Percentiles rank a stretch among this genome's conserved stretches.
Evolutionary conservation across 1,140 invertebrate genomes (phyloP).

Genomic region (Drosophila quadrilineata): DNA sequence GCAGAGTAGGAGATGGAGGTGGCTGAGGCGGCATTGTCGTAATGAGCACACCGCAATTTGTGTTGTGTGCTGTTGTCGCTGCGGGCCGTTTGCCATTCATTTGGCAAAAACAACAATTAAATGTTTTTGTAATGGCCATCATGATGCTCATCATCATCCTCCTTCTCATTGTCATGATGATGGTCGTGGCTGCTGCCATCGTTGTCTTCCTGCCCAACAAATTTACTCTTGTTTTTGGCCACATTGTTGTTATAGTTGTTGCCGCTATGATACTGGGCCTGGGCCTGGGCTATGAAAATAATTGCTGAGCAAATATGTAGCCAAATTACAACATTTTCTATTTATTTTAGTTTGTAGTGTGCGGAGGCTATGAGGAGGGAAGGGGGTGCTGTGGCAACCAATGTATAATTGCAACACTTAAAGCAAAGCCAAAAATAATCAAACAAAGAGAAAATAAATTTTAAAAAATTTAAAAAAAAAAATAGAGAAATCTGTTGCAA

Average conservation of each 20-base stretch:
- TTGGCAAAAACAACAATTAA: slow-evolving; percentile 80
- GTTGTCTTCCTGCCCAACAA: slow-evolving; percentile 48
- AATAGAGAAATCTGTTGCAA: too few relatives aligned
- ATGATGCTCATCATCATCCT: too few relatives aligned
- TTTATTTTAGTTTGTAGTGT: slow-evolving; percentile 74
- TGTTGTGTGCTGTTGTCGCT: slow-evolving; percentile 61
- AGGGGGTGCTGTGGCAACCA: background rate
- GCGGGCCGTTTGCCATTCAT: slow-evolving; percentile 77
- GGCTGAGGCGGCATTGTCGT: slow-evolving; percentile 60
- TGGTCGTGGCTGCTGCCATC: slow-evolving; percentile 20
- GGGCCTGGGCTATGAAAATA: slow-evolving; percentile 60
- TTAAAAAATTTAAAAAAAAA: background rate
- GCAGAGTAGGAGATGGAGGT: too few relatives aligned
- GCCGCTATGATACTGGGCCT: background rate
- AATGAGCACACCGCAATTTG: slow-evolving; percentile 78
- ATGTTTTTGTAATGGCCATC: slow-evolving; percentile 74
- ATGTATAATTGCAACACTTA: background rate
- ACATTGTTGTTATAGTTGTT: slow-evolving; percentile 3
- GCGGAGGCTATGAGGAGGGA: slow-evolving; percentile 41
- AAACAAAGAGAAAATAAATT: too few relatives aligned
- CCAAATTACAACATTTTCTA: slow-evolving; percentile 70
- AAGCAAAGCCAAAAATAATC: too few relatives aligned
- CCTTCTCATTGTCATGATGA: slow-evolving; percentile 67
- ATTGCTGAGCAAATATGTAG: slow-evolving; percentile 72
- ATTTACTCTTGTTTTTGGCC: slow-evolving; percentile 71